Conservation (phyloP, 2,888 invertebrate genomes). For the Beris morrisii region DNA sequence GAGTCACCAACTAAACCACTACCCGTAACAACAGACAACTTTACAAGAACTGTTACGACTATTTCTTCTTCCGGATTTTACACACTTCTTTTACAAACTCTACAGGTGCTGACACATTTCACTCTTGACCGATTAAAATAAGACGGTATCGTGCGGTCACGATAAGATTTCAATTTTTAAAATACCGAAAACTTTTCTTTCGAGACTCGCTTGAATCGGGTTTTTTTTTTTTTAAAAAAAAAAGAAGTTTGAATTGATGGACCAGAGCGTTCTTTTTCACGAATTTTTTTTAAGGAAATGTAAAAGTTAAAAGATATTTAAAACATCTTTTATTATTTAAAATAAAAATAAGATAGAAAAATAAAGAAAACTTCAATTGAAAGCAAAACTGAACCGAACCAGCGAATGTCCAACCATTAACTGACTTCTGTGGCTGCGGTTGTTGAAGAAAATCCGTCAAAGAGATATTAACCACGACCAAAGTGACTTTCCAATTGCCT, state of each 20-base stretch:
- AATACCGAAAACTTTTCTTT: slow-evolving; percentile 2
- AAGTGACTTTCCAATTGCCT: slow-evolving; percentile 29
- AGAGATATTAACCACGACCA: slow-evolving; percentile 23
- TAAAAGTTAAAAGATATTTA: not conserved
- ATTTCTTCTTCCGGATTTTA: slow-evolving; percentile 25
- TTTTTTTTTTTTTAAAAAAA: too few relatives aligned
- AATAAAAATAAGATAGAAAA: not conserved
- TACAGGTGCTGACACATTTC: slow-evolving; percentile 19
- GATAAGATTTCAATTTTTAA: slow-evolving; percentile 15
- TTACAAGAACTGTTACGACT: slow-evolving; percentile 16
- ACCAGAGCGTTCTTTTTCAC: not conserved
- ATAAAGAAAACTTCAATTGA: slow-evolving; percentile 20
- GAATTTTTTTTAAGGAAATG: slow-evolving; percentile 15
- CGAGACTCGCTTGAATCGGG: not conserved
- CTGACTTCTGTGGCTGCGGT: slow-evolving; percentile 33
- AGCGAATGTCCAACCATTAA: slow-evolving; percentile 36
- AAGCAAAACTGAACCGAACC: slow-evolving; percentile 36
- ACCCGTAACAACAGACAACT: slow-evolving; percentile 12
- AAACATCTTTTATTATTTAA: too few relatives aligned
- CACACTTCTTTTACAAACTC: slow-evolving; percentile 23
- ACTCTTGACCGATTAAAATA: slow-evolving; percentile 17
- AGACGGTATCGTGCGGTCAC: slow-evolving; percentile 7
- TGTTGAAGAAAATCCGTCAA: slow-evolving; percentile 31
- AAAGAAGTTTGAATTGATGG: slow-evolving; percentile 11
- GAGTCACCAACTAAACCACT: not conserved